A percentile compares a stretch with the other conserved stretches of the same genome.
These are phyloP conservation scores for Amiota mariae DNA, from an alignment of 2,888 invertebrate species.

Conservation along the genomic window DNA sequence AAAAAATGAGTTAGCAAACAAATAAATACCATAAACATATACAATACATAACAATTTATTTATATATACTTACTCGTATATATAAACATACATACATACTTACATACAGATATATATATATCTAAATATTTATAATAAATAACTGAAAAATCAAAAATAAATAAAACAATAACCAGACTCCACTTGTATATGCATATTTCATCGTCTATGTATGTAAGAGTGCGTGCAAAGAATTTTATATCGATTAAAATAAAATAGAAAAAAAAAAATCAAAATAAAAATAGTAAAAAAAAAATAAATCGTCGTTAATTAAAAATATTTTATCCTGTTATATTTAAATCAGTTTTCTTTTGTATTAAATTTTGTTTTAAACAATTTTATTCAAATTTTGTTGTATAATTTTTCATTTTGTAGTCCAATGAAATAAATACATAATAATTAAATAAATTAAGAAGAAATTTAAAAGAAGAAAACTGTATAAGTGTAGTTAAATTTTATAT, in stretches of 20 bases:
- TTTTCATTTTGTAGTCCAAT: too few species aligned
- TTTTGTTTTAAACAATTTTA: too few species aligned
- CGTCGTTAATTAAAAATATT: too few species aligned
- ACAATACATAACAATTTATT: too few species aligned
- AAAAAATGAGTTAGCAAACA: slow-evolving; percentile 8
- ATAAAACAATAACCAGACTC: background rate
- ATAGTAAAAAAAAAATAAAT: background rate
- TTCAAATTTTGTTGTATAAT: too few species aligned
- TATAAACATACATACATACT: background rate
- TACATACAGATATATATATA: background rate
- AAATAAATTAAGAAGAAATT: background rate
- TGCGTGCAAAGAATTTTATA: too few species aligned
- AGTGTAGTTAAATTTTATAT: slow-evolving; percentile 10
- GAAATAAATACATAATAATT: background rate
- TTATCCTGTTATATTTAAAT: too few species aligned
- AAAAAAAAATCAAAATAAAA: background rate
- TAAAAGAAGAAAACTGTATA: background rate
- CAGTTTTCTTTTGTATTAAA: too few species aligned
- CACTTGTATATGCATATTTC: background rate
- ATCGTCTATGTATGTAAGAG: background rate
- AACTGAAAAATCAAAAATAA: background rate
- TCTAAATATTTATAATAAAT: background rate
- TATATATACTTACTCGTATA: background rate
- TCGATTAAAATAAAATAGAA: background rate
- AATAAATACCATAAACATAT: slow-evolving; percentile 23